Evolutionary conservation across 2,113 vertebrate genomes (phyloP), one percentile per base, ranked within the genome.

Genomic region (Hippocampus zosterae): DNA sequence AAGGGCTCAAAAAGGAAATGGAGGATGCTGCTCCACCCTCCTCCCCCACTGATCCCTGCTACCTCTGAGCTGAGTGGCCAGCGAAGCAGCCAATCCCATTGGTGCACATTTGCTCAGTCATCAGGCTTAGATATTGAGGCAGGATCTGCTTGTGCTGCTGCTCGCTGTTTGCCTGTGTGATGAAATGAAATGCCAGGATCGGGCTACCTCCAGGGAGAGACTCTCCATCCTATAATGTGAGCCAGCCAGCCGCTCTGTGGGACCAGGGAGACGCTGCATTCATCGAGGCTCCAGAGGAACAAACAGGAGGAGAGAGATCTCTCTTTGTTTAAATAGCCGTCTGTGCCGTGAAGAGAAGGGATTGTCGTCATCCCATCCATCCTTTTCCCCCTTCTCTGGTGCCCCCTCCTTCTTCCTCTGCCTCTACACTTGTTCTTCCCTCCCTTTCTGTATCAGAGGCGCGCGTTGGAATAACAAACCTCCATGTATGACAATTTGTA

Each of bases 401-500:
- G 71, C 81, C 78, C 77, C 83, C 81, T 75, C 81, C 78, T 81
- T 77, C 67, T 69, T 79, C 71, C 70, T 73, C 77, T 78, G 63
- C 81, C 83, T 81, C 75, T 81, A 75, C 81, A 80, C 80, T 84
- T 68, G 63, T 63, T 33, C 71, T 52, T 15, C 78, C 82, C 88
- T 69, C 88, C 70, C 79, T 74, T 87, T 88, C 77, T 87, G 86
- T 87, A 85, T 76, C 88, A 76, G 76, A 84, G 83, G 65, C 42
- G 75, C 85, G 79, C 37, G 79, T 85, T 84, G 87, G 86, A 85
- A 88, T 81, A 87, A 77, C 80, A 85, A 75, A 88, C 84, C 89
- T 91, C 87, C 90, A 89, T 89, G 87, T 90, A 90, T 87, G 88
- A 90, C 86, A 88, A 89, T 90, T 84, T 89, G 87, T 91, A 88